These are phyloP conservation scores for Proctacanthus coquilletti DNA, from an alignment of 1,140 invertebrate species.

Conservation along the genomic window DNA sequence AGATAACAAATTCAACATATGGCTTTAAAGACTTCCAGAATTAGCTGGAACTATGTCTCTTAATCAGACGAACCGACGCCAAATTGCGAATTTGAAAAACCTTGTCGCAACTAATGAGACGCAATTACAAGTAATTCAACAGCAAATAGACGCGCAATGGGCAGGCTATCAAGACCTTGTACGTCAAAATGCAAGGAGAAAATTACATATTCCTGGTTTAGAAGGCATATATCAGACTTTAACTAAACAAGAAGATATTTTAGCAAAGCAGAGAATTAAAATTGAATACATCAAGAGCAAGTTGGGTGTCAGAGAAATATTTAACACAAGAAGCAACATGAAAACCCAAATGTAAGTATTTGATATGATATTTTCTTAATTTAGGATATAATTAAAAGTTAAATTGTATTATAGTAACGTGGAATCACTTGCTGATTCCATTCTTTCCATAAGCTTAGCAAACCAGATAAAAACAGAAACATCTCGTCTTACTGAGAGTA, in stretches of 20 bases:
- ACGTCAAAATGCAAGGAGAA: constrained; percentile 29
- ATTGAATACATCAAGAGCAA: constrained; percentile 31
- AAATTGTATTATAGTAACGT: constrained; percentile 4
- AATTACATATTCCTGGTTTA: constrained; percentile 38
- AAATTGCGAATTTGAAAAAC: constrained; percentile 38
- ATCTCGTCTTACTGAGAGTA: constrained; percentile 14
- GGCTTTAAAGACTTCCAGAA: neutral
- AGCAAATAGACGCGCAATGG: constrained; percentile 44
- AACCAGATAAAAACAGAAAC: constrained; percentile 15
- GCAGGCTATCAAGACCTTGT: constrained; percentile 35
- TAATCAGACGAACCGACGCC: constrained; percentile 36
- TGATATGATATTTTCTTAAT: neutral
- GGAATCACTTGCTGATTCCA: constrained; percentile 23
- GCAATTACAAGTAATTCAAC: constrained; percentile 39
- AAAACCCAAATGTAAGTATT: constrained; percentile 2
- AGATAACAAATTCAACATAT: neutral
- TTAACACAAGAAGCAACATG: neutral
- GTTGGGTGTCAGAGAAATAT: constrained; percentile 6
- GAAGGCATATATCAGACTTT: constrained; percentile 51
- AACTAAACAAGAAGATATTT: constrained; percentile 42
- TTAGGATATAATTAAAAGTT: neutral
- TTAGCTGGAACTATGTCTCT: neutral
- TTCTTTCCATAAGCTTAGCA: constrained; percentile 19
- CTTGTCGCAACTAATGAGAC: constrained; percentile 42
- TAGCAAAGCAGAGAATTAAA: constrained; percentile 33